Evolutionary conservation across 2,797 vertebrate species (phyloP).

Genomic region (Sebastes matsubarae): DNA sequence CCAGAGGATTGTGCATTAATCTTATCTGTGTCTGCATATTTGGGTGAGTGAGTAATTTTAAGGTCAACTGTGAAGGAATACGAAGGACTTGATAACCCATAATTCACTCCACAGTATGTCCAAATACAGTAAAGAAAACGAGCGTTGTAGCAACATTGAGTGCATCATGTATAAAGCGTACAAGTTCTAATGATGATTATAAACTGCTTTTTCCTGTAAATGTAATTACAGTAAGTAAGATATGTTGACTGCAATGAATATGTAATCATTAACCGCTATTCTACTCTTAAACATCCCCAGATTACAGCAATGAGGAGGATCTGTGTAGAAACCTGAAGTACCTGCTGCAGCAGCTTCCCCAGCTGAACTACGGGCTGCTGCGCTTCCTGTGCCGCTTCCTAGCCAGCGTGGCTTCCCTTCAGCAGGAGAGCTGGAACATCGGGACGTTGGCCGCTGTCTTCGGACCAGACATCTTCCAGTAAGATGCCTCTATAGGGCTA

Average conservation of each 20-base stretch:
- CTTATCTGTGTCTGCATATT: background rate
- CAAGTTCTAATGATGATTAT: background rate
- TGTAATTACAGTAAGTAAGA: background rate
- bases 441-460: conserved; percentile 95
- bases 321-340: conserved; percentile 94
- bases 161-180: background rate
- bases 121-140: background rate
- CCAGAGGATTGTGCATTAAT: background rate
- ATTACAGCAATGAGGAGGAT: conserved; percentile 94
- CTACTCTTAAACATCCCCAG: conserved; percentile 69
- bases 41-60: background rate
- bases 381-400: conserved; percentile 97
- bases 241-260: background rate
- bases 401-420: conserved; percentile 93
- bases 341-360: conserved; percentile 96
- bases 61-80: background rate
- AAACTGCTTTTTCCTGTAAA: background rate
- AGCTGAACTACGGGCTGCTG: conserved; percentile 95
- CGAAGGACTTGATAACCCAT: background rate
- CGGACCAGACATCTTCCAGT: conserved; percentile 98
- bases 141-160: background rate
- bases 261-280: background rate
- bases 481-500: conserved; percentile 66
- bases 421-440: conserved; percentile 93
- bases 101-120: background rate